Conservation (phyloP, 30 jellyfish, hydroid and myxozoan genomes). For the Aurelia sp. region DNA sequence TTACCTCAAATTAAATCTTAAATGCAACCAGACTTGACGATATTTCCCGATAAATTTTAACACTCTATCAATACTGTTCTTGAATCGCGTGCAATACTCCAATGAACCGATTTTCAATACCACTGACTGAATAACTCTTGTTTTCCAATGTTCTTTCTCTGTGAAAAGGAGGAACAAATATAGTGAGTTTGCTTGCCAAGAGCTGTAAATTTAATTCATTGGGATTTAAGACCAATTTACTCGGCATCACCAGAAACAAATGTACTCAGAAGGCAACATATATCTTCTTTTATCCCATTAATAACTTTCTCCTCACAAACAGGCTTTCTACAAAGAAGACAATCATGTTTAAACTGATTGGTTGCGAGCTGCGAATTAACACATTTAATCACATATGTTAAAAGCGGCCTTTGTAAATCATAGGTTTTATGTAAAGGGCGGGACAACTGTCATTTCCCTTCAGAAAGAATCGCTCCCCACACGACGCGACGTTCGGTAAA, state of each 20-base stretch:
- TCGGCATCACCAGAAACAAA: conserved; percentile 11
- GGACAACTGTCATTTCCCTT: conserved; percentile 40
- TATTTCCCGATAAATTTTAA: too few species aligned
- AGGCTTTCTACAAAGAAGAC: conserved; percentile 27
- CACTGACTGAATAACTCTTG: not conserved
- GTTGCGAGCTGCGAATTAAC: conserved; percentile 43
- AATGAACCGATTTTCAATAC: too few species aligned
- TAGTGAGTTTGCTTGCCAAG: conserved; percentile 3
- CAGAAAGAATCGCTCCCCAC: conserved; percentile 13
- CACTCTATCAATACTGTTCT: too few species aligned
- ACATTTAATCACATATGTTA: conserved; percentile 19
- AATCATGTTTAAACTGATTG: conserved; percentile 44
- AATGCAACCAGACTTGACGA: too few species aligned
- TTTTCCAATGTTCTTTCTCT: conserved; percentile 4
- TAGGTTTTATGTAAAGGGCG: conserved; percentile 47
- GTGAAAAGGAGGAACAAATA: conserved; percentile 32
- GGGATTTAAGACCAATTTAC: not conserved
- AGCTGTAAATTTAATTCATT: not conserved
- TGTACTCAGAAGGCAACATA: conserved; percentile 28
- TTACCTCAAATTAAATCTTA: too few species aligned
- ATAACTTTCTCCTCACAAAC: conserved; percentile 49
- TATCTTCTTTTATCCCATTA: conserved; percentile 50
- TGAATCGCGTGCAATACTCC: too few species aligned
- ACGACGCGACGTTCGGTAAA: not conserved
- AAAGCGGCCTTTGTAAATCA: conserved; percentile 32